Base-by-base conservation (phyloP, 2,113 vertebrate species). In the Todiramphus saurophagus region DNA sequence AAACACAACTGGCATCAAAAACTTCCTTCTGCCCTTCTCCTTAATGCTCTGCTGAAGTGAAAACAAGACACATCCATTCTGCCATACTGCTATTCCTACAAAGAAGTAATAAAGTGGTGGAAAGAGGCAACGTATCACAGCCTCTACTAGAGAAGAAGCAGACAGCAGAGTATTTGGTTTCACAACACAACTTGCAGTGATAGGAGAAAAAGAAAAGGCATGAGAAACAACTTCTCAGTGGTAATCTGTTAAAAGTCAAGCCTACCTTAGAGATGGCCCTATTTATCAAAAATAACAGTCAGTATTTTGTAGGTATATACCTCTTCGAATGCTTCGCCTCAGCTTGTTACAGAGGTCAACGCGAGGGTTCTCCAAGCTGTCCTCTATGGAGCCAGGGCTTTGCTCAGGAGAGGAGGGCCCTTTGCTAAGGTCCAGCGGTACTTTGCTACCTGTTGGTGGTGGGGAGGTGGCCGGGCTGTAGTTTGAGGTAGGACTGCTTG, bases 321-420 rank as follows among this genome's bases (percentile, higher is more conserved):
- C 98, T 98, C 99, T 98, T 89, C 98, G 98, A 92, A 99, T 98
- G 98, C 98, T 99, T 91, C 99, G 98, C 67, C 99, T 97, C 87
- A 99, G 97, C 96, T 99, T 99, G 83, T 99, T 99, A 95, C 98
- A 98, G 83, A 99, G 98, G 63, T 99, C 99, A 35, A 99, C 90
- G 4, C 98, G 98, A 2, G 98, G 99, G 69, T 98, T 97, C 89
- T 99, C 99, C 39, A 98, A 96, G 60, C 97, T 97, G 33, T 99
- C 99, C 69, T 98, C 98, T 18, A 93, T 24, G 8, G 98, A 94
- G 69, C 97, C 97, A 5, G 98, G 98, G 93, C 98, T 99, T 97
- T 99, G 99, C 41, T 99, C 99, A 2, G 99, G 98, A 75, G 98
- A 99, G 2, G 98, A 98, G 30, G 98, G 98, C 37, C 98, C 98